Evolutionary conservation across 2,797 vertebrate species (phyloP).

Genomic region (Falco biarmicus): DNA sequence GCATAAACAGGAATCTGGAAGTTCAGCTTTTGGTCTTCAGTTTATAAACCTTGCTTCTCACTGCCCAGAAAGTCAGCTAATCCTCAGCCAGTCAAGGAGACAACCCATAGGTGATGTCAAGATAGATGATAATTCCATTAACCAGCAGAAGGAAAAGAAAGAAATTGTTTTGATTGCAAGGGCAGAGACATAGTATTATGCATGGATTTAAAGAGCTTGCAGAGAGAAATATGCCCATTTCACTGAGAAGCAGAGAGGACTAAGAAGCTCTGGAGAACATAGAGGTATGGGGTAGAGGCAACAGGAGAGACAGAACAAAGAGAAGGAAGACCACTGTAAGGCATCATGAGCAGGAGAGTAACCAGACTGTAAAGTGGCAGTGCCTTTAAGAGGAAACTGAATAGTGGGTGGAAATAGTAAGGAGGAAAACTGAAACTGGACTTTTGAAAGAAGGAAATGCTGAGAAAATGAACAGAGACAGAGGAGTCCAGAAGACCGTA

Average conservation of each 20-base stretch:
- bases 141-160: neutral
- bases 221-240: neutral
- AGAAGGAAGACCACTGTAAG: neutral
- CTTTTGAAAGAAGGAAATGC: neutral
- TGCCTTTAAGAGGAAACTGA: neutral
- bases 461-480: neutral
- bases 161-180: neutral
- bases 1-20: neutral
- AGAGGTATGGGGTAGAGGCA: neutral
- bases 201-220: neutral
- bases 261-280: neutral
- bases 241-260: neutral
- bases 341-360: neutral
- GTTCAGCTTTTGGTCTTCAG: neutral
- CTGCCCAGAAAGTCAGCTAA: neutral
- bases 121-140: neutral
- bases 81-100: neutral
- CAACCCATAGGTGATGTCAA: neutral
- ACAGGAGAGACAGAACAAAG: neutral
- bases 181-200: neutral
- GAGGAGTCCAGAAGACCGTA: neutral
- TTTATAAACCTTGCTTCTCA: neutral
- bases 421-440: neutral
- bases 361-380: neutral
- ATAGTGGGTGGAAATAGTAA: neutral